A percentile compares a stretch with the other conserved stretches of the same genome.
Evolutionary conservation across 2,797 vertebrate genomes (phyloP).

Genomic region (Danio jaintianensis): DNA sequence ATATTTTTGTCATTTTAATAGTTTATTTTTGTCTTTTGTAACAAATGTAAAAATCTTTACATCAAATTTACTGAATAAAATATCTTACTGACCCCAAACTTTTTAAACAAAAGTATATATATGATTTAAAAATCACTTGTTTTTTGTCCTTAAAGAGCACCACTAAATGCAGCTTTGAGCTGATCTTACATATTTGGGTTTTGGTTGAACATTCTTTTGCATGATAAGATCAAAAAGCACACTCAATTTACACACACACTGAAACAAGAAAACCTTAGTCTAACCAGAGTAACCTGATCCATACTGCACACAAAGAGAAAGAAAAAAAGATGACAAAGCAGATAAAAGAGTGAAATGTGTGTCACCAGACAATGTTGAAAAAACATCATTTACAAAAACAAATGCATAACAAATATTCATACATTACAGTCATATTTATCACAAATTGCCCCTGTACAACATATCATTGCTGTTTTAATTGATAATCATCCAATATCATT

Average conservation of each 20-base stretch:
- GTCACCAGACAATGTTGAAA: not conserved
- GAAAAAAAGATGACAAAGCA: not conserved
- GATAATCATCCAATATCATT: not conserved
- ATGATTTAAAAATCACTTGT: too few relatives aligned
- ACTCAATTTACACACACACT: not conserved
- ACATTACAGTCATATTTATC: constrained; percentile 1
- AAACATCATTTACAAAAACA: not conserved
- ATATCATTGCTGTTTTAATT: not conserved
- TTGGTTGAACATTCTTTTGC: not conserved
- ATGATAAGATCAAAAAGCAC: not conserved
- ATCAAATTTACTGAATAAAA: too few relatives aligned
- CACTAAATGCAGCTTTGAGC: not conserved
- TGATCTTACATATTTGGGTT: not conserved
- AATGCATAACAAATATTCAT: not conserved
- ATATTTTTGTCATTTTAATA: too few relatives aligned
- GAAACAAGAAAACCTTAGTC: not conserved
- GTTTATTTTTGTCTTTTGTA: too few relatives aligned
- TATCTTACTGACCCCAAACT: too few relatives aligned
- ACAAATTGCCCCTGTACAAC: not conserved
- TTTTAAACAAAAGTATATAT: too few relatives aligned
- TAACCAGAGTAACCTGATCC: not conserved
- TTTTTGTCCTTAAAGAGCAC: too few relatives aligned
- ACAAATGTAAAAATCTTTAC: too few relatives aligned
- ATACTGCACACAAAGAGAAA: not conserved
- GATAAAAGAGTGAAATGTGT: not conserved